Conservation (phyloP, 2,797 vertebrate genomes). For the Melanotaenia nigrans region DNA sequence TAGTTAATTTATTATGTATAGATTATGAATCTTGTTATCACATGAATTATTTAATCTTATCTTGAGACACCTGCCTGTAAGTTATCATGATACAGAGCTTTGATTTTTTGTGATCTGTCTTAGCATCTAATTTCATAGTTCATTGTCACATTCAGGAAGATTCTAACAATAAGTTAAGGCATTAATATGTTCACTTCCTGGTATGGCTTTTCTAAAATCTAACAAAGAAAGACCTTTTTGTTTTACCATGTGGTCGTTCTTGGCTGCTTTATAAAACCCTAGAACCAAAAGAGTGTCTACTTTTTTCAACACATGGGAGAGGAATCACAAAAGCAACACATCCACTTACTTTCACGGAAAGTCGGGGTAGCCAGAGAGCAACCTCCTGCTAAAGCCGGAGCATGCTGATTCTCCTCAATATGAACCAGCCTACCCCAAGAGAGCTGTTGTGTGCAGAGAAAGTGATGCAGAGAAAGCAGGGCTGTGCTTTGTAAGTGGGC, state of each 20-base stretch:
- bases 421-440: slow-evolving; percentile 26
- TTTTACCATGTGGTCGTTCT: not conserved
- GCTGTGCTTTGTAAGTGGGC: slow-evolving; percentile 45
- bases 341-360: not conserved
- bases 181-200: not conserved
- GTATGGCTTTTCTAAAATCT: not conserved
- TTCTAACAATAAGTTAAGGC: not conserved
- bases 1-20: no score
- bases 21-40: no score
- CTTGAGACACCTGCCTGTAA: no score
- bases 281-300: not conserved
- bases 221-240: not conserved
- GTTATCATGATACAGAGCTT: no score
- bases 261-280: not conserved
- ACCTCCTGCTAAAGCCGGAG: slow-evolving; percentile 18
- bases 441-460: slow-evolving; percentile 45
- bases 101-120: no score
- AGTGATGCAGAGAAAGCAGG: slow-evolving; percentile 31
- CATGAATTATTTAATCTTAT: no score
- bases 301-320: not conserved
- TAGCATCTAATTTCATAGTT: not conserved
- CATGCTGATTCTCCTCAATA: slow-evolving; percentile 35
- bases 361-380: slow-evolving; percentile 26
- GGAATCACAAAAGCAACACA: not conserved
- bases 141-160: not conserved